These are phyloP conservation scores for Eucidaris tribuloides DNA, from an alignment of 35 echinoderm and acorn worm species.

Conservation along the genomic window DNA sequence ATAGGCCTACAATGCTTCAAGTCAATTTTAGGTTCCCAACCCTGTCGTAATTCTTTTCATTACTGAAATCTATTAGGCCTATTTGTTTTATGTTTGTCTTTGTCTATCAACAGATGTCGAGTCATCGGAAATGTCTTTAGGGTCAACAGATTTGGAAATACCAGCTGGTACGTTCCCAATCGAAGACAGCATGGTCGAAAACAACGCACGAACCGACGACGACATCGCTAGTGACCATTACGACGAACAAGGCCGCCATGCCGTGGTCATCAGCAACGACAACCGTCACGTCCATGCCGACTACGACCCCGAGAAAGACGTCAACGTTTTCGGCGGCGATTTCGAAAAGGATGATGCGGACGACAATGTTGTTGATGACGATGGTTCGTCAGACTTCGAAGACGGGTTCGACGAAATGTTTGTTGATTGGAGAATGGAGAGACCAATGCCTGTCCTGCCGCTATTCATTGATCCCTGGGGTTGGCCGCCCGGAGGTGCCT, in stretches of 20 bases:
- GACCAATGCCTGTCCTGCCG: neutral
- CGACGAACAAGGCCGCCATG: neutral
- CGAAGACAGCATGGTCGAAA: no score
- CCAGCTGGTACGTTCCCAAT: neutral
- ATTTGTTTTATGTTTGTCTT: no score
- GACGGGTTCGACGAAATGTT: neutral
- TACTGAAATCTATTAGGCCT: no score
- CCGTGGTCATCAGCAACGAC: constrained; percentile 6
- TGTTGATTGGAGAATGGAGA: neutral
- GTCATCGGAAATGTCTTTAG: no score
- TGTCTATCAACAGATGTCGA: no score
- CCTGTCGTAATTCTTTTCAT: no score
- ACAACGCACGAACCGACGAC: neutral
- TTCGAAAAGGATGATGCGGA: neutral
- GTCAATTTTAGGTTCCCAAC: no score
- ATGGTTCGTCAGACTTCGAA: no score
- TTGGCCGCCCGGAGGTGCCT: neutral
- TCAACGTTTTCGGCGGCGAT: neutral
- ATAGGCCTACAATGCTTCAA: no score
- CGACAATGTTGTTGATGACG: neutral
- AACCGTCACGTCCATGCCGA: neutral
- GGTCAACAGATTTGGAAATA: no score
- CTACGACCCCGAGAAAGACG: neutral
- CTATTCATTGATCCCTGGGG: neutral
- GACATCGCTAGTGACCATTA: neutral